Conservation (phyloP, 2,888 invertebrate genomes). For the Phalera bucephala region DNA sequence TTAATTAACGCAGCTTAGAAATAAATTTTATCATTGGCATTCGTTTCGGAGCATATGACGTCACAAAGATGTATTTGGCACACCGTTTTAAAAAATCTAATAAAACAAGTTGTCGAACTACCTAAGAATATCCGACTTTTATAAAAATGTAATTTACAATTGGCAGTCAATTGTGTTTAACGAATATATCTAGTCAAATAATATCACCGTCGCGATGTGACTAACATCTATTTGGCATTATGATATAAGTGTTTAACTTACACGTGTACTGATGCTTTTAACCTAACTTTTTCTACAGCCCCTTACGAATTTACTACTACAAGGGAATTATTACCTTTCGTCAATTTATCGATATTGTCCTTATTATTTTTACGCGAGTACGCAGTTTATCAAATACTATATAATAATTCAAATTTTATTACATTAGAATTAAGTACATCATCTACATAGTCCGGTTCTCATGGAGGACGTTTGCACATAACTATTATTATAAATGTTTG, state of each 20-base stretch:
- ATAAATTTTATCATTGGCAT: constrained; percentile 43
- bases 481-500: constrained; percentile 53
- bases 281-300: constrained; percentile 72
- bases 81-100: constrained; percentile 67
- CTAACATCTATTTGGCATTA: constrained; percentile 62
- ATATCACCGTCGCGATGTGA: constrained; percentile 70
- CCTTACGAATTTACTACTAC: constrained; percentile 63
- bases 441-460: constrained; percentile 71
- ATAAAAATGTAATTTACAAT: constrained; percentile 74
- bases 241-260: constrained; percentile 59
- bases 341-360: constrained; percentile 81
- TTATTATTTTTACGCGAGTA: constrained; percentile 80
- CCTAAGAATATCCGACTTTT: constrained; percentile 73
- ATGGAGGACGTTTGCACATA: constrained; percentile 72
- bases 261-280: constrained; percentile 46
- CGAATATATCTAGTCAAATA: constrained; percentile 70
- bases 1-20: constrained; percentile 41
- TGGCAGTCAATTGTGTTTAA: constrained; percentile 80
- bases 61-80: constrained; percentile 63
- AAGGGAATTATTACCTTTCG: constrained; percentile 69
- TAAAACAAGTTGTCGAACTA: constrained; percentile 73
- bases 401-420: constrained; percentile 64
- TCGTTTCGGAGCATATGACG: constrained; percentile 39
- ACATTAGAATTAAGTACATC: constrained; percentile 57
- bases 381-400: constrained; percentile 77